Percentiles rank a stretch among this genome's conserved stretches.
Evolutionary conservation across 1,140 invertebrate genomes (phyloP).

Genomic region (Drosophila virilis): DNA sequence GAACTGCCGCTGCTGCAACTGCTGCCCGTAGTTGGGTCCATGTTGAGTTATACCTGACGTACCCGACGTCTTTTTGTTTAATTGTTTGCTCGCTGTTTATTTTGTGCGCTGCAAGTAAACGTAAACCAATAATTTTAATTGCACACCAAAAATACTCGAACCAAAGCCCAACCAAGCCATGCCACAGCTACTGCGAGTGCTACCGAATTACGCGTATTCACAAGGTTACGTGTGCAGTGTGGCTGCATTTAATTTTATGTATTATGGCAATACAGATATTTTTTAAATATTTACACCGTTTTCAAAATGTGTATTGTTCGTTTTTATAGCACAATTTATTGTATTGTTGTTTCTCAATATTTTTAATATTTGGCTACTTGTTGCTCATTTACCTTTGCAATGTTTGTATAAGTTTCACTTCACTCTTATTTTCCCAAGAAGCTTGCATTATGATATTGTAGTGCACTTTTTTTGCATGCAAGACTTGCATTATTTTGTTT

Average conservation of each 20-base stretch:
- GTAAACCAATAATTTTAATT: slow-evolving; percentile 11
- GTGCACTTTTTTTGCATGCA: slow-evolving; percentile 38
- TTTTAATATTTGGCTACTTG: slow-evolving; percentile 56
- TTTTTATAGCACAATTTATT: not conserved
- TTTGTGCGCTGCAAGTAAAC: slow-evolving; percentile 40
- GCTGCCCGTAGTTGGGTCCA: slow-evolving; percentile 50
- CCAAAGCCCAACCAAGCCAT: slow-evolving; percentile 32
- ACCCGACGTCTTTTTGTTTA: slow-evolving; percentile 59
- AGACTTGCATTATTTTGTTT: slow-evolving; percentile 58
- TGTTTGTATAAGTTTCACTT: slow-evolving; percentile 69
- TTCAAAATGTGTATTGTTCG: not conserved
- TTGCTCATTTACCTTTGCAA: slow-evolving; percentile 63
- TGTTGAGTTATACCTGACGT: slow-evolving; percentile 56
- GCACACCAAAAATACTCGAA: slow-evolving; percentile 7
- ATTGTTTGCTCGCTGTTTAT: slow-evolving; percentile 10
- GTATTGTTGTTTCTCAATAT: not conserved
- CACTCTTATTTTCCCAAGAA: slow-evolving; percentile 32
- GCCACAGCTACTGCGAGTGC: slow-evolving; percentile 50
- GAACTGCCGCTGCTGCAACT: slow-evolving; percentile 30
- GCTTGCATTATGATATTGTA: slow-evolving; percentile 37
- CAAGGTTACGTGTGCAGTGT: slow-evolving; percentile 82
- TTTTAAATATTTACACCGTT: not conserved
- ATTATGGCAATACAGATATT: not conserved
- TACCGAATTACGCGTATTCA: slow-evolving; percentile 82
- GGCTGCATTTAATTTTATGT: slow-evolving; percentile 17